Evolutionary conservation across 2,888 invertebrate species (phyloP).

Genomic region (Pelosia muscerda): DNA sequence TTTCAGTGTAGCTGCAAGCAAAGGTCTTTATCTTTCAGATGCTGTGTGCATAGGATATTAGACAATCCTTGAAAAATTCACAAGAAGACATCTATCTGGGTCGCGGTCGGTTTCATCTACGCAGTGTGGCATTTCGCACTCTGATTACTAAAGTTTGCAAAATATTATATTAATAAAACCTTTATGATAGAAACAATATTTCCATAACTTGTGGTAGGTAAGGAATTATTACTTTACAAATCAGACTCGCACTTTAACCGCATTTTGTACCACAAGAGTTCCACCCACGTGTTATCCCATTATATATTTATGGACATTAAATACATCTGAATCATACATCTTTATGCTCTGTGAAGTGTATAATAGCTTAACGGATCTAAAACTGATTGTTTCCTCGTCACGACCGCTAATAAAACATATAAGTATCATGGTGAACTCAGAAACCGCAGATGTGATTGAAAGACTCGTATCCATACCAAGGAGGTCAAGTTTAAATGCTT

Average conservation of each 20-base stretch:
- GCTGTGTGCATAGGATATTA: background rate
- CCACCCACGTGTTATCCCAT: background rate
- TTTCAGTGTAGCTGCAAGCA: too few relatives aligned
- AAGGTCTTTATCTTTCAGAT: background rate
- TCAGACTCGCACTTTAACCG: background rate
- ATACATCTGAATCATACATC: background rate
- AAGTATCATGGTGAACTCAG: background rate
- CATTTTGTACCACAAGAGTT: background rate
- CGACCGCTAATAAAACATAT: background rate
- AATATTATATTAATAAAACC: too few relatives aligned
- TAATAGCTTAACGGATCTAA: background rate
- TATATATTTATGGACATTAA: constrained; percentile 4
- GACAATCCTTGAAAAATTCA: constrained; percentile 4
- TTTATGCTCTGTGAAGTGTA: background rate
- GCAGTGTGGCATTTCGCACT: background rate
- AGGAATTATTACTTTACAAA: background rate
- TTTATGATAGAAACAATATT: too few relatives aligned
- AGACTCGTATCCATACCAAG: background rate
- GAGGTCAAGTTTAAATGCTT: background rate
- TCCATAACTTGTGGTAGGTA: background rate
- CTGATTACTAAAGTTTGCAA: background rate
- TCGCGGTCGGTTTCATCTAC: too few relatives aligned
- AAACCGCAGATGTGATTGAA: background rate
- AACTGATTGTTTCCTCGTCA: background rate
- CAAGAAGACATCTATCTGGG: background rate